Base-by-base conservation (phyloP, 2,888 invertebrate genomes). In the Drosophila sordidula region DNA sequence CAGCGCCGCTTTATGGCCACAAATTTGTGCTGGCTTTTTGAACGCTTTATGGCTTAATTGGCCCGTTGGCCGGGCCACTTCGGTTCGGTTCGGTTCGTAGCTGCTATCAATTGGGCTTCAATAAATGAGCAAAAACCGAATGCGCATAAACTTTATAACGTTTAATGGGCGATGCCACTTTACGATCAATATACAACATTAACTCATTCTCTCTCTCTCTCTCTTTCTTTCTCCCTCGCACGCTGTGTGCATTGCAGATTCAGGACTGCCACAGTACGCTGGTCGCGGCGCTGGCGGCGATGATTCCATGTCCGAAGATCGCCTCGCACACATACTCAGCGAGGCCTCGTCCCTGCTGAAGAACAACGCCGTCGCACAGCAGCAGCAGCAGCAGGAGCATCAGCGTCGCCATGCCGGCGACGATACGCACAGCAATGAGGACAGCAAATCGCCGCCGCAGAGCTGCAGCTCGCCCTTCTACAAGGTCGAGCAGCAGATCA, bases 341-440 rank as follows among this genome's bases (percentile, higher is more conserved):
- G 98, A 99, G 90, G 98, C 98, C 22, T 97, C 97, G 55, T 96
- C 97, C 86, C 95, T 98, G 90, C 97, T 98, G 95, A 96, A 97
- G 93, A 84, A 77, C 49, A 81, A 78, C 56, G 76, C 78, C 5
- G 76, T 78, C 5, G 76, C 55, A 1, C 72, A 94, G 74, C 80
- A 90, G 87, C 88, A 87, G 67, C 81, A 93, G 73, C 95, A 95
- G 93, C 78, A 91, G 89, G 86, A 89, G 59, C 87, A 84, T 18
- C 87, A 90, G 90, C 85, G 92, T 87, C 75, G 61, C 16, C 79
- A 92, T 22, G 44, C 18, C 78, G 93, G 16, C 81, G 93, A 96
- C 49, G 94, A 93, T 68, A 95, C 95, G 41, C 95, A 95, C 88
- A 96, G 96, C 91, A 96, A 96, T 85, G 96, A 96, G 91, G 96